Percentiles rank a stretch among this genome's conserved stretches.
These are phyloP conservation scores for Doris montereyensis DNA, from an alignment of 2,888 invertebrate genomes.

Conservation along the genomic window DNA sequence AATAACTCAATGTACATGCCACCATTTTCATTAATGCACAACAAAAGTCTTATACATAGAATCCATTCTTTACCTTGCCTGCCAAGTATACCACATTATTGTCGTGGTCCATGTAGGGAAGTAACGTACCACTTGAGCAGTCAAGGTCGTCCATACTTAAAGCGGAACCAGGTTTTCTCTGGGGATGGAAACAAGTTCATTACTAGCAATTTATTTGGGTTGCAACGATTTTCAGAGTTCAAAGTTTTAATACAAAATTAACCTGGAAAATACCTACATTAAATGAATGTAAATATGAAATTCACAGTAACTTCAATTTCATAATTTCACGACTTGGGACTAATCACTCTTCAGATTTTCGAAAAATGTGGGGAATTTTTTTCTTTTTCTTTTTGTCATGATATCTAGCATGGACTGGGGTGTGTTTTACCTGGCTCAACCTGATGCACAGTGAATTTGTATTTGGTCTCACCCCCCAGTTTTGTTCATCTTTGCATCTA, in stretches of 20 bases:
- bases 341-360: too few species aligned
- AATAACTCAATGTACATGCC: too few species aligned
- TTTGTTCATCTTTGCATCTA: too few species aligned
- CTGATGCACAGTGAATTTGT: too few species aligned
- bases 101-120: conserved; percentile 96
- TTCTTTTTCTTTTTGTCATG: too few species aligned
- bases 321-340: too few species aligned
- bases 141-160: conserved; percentile 71
- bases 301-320: neutral
- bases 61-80: conserved; percentile 81
- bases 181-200: conserved; percentile 42
- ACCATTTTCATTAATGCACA: too few species aligned
- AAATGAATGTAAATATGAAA: neutral
- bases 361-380: too few species aligned
- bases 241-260: neutral
- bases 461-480: too few species aligned
- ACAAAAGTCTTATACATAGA: too few species aligned
- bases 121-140: conserved; percentile 93
- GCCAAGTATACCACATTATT: conserved; percentile 94
- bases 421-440: too few species aligned
- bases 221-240: neutral
- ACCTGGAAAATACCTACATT: neutral
- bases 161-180: conserved; percentile 70
- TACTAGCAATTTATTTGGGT: neutral
- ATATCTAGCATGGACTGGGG: too few species aligned